phyloP scores from a whole-genome alignment of 2,888 invertebrate genomes.

The Perithous albicinctus region DNA sequence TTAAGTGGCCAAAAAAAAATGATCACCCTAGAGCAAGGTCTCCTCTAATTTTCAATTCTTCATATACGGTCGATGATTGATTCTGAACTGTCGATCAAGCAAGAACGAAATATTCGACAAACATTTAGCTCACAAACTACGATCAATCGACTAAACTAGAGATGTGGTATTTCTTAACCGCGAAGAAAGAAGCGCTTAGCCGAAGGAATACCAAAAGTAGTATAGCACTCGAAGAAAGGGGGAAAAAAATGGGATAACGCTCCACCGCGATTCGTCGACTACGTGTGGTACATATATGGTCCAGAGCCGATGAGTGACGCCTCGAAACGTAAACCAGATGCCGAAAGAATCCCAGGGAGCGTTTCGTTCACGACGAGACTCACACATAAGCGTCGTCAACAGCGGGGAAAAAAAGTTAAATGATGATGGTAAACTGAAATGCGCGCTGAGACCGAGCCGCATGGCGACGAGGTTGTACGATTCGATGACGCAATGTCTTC shows the following conservation, averaged over 20 bases:
- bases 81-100: background rate
- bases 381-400: background rate
- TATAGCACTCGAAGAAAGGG: conserved; percentile 17
- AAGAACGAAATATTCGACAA: background rate
- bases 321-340: conserved; percentile 62
- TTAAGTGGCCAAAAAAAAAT: too few relatives aligned
- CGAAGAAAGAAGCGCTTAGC: conserved; percentile 7
- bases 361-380: conserved; percentile 25
- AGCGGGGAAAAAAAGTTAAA: conserved; percentile 21
- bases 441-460: conserved; percentile 2
- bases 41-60: too few relatives aligned
- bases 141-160: background rate
- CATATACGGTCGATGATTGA: background rate
- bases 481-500: conserved; percentile 32
- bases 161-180: background rate
- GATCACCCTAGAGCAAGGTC: too few relatives aligned
- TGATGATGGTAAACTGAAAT: conserved; percentile 47
- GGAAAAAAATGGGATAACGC: conserved; percentile 14
- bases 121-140: background rate
- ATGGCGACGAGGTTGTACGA: background rate
- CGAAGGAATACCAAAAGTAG: conserved; percentile 26
- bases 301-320: conserved; percentile 43
- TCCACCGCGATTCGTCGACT: conserved; percentile 10
- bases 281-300: conserved; percentile 5
- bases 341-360: conserved; percentile 35